Evolutionary conservation across 2,888 invertebrate genomes (phyloP), one percentile per base, ranked within the genome.

Genomic region (Corythucha ciliata): DNA sequence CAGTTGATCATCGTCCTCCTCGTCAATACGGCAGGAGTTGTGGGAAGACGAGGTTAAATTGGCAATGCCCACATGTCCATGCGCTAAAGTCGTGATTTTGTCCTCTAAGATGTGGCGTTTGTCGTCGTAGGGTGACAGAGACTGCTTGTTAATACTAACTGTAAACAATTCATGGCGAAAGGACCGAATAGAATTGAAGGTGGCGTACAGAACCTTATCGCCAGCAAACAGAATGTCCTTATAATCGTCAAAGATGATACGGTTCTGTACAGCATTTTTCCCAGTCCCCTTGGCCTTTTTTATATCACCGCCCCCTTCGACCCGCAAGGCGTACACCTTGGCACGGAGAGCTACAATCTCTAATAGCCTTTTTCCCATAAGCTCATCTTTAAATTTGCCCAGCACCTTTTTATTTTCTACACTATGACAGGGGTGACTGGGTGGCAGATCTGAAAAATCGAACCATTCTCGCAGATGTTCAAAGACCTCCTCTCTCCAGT

Each of bases 341-440:
- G 61, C 44, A 14, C 60, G 48, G 6, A 64, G 46, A 3, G 63
- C 65, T 1, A 63, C 57, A 56, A 64, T 66, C 52, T 65, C 61
- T 1, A 54, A 61, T 57, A 64, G 62, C 18, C 63, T 60, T 53
- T 53, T 47, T 2, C 64, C 63, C 16, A 59, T 59, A 29, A 56
- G 57, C 49, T 66, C 65, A 57, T 65, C 64, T 53, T 66, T 65
- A 61, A 66, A 63, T 24, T 65, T 46, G 4, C 65, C 64, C 4
- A 63, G 21, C 2, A 63, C 57, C 56, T 64, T 65, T 53, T 63
- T 57, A 39, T 54, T 54, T 18, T 22, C 34, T 18, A 25, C 10
- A 21, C 42, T 33, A 27, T 33, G 44, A 4, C 16, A 27, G 2
- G 41, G 48, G 26, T 53, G 33, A 18, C 58, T 40, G 2, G 34